Evolutionary conservation across 2,113 vertebrate genomes (phyloP), one percentile per base, ranked within the genome.

Genomic region (Megalops atlanticus): DNA sequence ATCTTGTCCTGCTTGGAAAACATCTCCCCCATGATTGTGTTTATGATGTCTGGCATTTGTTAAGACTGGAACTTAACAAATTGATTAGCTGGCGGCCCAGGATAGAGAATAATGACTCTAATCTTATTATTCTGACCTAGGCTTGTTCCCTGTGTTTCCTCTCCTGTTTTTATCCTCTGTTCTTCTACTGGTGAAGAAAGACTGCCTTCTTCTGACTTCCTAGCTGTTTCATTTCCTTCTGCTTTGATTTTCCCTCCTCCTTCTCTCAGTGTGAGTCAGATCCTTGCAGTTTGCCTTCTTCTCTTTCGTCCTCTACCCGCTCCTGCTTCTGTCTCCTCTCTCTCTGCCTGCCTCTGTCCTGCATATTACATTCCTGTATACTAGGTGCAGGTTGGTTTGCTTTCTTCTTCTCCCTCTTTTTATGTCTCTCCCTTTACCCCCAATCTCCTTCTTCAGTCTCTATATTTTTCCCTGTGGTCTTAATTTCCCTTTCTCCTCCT

Each of bases 271-370:
- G n/a, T n/a, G n/a, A n/a, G n/a, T n/a, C n/a, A n/a, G n/a, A n/a
- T n/a, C n/a, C n/a, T n/a, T n/a, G n/a, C n/a, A n/a, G n/a, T 18
- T 0, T 68, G 36, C 33, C 7, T 10, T 38, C 33, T 18, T 74
- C 45, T 11, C 33, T 0, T 21, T 54, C 49, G 2, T 54, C 49
- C 24, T n/a, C n/a, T n/a, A n/a, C n/a, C n/a, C n/a, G n/a, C 47
- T 84, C 39, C n/a, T 74, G 31, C 58, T 77, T 74, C 72, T 71
- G 6, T n/a, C 36, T 39, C 41, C 75, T 58, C 54, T 70, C 81
- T 1, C 24, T 49, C n/a, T n/a, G n/a, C n/a, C n/a, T n/a, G n/a
- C n/a, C n/a, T n/a, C n/a, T n/a, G n/a, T n/a, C n/a, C n/a, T n/a
- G n/a, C n/a, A n/a, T n/a, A n/a, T n/a, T n/a, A n/a, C n/a, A n/a